Conservation (phyloP, 2,113 vertebrate species). For the Forbesichthys papilliferus region DNA sequence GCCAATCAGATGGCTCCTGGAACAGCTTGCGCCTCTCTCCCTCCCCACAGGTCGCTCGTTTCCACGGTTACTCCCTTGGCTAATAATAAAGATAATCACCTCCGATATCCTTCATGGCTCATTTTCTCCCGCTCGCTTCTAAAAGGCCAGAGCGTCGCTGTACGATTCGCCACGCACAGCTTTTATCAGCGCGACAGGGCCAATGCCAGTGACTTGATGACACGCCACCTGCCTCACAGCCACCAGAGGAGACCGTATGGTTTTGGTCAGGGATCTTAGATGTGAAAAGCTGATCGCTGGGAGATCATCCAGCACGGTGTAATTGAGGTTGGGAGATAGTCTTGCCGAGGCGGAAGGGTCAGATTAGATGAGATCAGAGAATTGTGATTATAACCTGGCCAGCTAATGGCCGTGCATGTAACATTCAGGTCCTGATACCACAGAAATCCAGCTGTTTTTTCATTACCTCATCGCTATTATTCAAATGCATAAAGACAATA, state of each 20-base stretch:
- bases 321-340: conserved; percentile 44
- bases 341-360: conserved; percentile 42
- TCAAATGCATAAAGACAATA: too few species aligned
- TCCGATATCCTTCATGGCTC: conserved; percentile 73
- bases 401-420: conserved; percentile 1
- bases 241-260: conserved; percentile 50
- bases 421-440: too few species aligned
- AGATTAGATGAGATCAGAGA: conserved; percentile 54
- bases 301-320: conserved; percentile 56
- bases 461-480: too few species aligned
- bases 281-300: conserved; percentile 51
- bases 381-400: conserved; percentile 43
- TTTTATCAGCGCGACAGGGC: conserved; percentile 50
- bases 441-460: too few species aligned
- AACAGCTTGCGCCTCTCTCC: conserved; percentile 56
- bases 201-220: conserved; percentile 37
- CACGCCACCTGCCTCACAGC: conserved; percentile 63
- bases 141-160: conserved; percentile 62
- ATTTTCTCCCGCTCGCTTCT: conserved; percentile 63
- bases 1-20: conserved; percentile 65
- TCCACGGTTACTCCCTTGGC: conserved; percentile 65
- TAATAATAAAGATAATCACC: conserved; percentile 78
- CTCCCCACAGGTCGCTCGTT: conserved; percentile 47
- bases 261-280: conserved; percentile 50
- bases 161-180: conserved; percentile 62